phyloP scores from a whole-genome alignment of 2,888 invertebrate genomes.

The Zele albiditarsus region DNA sequence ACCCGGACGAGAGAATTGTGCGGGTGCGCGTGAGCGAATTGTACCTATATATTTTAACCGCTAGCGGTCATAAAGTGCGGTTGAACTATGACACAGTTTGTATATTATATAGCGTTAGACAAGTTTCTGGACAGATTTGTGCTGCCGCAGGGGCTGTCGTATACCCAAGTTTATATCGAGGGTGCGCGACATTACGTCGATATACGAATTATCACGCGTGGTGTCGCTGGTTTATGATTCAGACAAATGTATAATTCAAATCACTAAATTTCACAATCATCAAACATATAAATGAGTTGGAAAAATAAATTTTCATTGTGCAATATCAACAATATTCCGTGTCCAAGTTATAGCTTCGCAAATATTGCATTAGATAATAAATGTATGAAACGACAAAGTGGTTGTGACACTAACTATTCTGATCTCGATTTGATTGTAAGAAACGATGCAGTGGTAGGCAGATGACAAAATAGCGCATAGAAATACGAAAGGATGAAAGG shows the following conservation, averaged over 20 bases:
- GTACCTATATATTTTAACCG: slow-evolving; percentile 62
- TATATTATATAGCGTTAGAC: slow-evolving; percentile 34
- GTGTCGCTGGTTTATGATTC: not conserved
- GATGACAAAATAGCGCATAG: slow-evolving; percentile 5
- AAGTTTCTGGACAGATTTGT: slow-evolving; percentile 42
- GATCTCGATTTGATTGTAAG: no score
- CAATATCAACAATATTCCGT: no score
- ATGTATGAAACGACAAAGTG: no score
- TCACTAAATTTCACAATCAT: no score
- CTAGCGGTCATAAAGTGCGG: slow-evolving; percentile 65
- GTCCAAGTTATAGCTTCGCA: no score
- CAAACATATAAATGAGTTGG: no score
- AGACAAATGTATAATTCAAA: not conserved
- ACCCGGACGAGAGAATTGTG: slow-evolving; percentile 35
- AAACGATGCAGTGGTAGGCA: no score
- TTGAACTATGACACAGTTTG: slow-evolving; percentile 50
- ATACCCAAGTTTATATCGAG: not conserved
- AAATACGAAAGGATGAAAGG: not conserved
- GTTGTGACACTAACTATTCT: not conserved
- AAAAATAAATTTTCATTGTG: no score
- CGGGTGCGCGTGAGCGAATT: slow-evolving; percentile 53
- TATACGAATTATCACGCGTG: not conserved
- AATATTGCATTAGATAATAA: no score
- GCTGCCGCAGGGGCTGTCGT: not conserved
- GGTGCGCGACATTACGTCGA: not conserved